phyloP scores from a whole-genome alignment of 2,888 invertebrate species.

The Laspeyria flexula region DNA sequence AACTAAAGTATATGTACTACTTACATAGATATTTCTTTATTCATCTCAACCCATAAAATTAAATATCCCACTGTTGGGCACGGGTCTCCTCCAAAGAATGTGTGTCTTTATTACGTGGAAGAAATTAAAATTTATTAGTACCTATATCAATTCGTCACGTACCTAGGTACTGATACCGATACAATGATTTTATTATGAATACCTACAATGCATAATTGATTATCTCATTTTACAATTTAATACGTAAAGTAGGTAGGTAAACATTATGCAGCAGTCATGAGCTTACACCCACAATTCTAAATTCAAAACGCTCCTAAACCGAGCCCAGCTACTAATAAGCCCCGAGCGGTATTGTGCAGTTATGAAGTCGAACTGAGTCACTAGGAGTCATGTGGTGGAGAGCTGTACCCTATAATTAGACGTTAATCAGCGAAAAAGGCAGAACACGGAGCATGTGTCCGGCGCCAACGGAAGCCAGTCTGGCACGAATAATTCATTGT shows the following conservation, averaged over 20 bases:
- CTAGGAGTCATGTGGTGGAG: constrained; percentile 71
- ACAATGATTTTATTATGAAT: neutral
- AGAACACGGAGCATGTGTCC: constrained; percentile 71
- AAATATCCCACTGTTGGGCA: no score
- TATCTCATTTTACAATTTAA: constrained; percentile 9
- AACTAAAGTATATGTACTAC: no score
- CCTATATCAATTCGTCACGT: neutral
- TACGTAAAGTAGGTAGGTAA: constrained; percentile 5
- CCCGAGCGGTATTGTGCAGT: constrained; percentile 63
- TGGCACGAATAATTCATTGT: constrained; percentile 79
- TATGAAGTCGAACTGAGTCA: constrained; percentile 74
- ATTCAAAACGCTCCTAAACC: constrained; percentile 52
- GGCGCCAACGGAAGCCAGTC: constrained; percentile 79
- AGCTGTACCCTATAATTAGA: constrained; percentile 82
- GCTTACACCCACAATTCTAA: constrained; percentile 51
- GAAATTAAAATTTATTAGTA: no score
- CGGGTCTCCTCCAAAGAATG: no score
- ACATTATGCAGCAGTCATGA: constrained; percentile 31
- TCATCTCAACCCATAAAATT: no score
- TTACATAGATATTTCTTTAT: no score
- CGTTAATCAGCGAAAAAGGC: constrained; percentile 81
- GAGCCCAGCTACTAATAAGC: constrained; percentile 59
- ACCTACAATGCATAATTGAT: neutral
- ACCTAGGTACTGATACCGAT: neutral
- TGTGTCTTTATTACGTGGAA: no score